Evolutionary conservation across 1,140 invertebrate species (phyloP).

Genomic region (Diorhabda sublineata): DNA sequence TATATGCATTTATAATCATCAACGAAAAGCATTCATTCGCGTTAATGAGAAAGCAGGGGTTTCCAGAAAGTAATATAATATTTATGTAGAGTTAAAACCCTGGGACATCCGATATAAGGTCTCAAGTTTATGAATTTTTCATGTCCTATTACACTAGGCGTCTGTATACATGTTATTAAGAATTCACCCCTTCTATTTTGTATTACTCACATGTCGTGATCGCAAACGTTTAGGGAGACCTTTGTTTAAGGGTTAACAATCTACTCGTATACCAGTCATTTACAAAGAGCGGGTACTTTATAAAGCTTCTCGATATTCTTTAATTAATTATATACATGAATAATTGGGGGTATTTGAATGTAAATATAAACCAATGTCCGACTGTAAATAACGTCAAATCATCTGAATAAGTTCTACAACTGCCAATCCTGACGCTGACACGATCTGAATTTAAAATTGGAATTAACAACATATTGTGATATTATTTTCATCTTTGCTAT

Average conservation of each 20-base stretch:
- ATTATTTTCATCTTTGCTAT: too few relatives aligned
- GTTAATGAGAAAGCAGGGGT: constrained; percentile 1
- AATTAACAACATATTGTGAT: too few relatives aligned
- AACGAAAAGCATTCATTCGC: neutral
- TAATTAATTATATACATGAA: neutral
- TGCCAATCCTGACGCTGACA: too few relatives aligned
- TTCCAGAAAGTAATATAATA: constrained; percentile 3
- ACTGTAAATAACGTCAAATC: too few relatives aligned
- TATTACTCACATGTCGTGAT: constrained; percentile 12
- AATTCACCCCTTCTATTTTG: constrained; percentile 13
- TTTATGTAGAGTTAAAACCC: neutral
- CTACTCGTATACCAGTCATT: neutral
- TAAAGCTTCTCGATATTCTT: neutral
- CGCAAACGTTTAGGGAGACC: constrained; percentile 7
- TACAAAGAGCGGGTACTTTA: neutral
- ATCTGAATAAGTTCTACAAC: too few relatives aligned
- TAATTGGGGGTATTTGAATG: neutral
- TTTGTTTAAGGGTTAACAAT: neutral
- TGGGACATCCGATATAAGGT: neutral
- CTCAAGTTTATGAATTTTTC: constrained; percentile 7
- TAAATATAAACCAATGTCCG: too few relatives aligned
- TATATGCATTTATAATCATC: neutral
- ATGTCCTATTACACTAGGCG: constrained; percentile 6
- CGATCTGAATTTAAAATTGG: too few relatives aligned
- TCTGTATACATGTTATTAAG: constrained; percentile 6